Conservation (phyloP, 2,888 invertebrate genomes). For the Eilema depressum region DNA sequence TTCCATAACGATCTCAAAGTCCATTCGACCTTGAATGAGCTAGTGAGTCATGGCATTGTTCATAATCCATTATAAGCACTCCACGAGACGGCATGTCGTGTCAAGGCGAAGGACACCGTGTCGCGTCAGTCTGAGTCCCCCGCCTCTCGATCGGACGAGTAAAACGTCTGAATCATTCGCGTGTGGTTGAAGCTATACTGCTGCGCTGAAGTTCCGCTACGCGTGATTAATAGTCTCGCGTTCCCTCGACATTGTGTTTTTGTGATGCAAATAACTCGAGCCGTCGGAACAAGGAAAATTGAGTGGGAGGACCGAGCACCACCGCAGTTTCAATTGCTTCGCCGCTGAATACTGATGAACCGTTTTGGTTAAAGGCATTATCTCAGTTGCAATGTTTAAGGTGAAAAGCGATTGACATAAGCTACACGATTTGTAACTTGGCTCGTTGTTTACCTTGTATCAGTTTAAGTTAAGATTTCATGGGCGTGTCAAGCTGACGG, state of each 20-base stretch:
- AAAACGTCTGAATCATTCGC: constrained; percentile 82
- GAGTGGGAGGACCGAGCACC: constrained; percentile 82
- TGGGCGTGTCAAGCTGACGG: constrained; percentile 20
- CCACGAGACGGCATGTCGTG: constrained; percentile 27
- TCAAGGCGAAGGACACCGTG: constrained; percentile 18
- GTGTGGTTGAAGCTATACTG: constrained; percentile 81
- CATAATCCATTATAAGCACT: constrained; percentile 31
- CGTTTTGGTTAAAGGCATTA: constrained; percentile 78
- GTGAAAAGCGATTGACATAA: constrained; percentile 60
- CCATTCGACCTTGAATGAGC: constrained; percentile 28
- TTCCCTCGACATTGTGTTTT: constrained; percentile 86
- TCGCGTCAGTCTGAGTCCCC: constrained; percentile 42
- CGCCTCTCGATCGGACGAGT: constrained; percentile 67
- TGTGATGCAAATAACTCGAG: constrained; percentile 87
- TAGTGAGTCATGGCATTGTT: constrained; percentile 41
- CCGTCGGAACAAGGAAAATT: constrained; percentile 85
- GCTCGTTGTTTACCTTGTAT: constrained; percentile 35
- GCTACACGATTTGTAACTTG: constrained; percentile 55
- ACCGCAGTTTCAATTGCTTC: constrained; percentile 85
- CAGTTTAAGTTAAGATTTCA: constrained; percentile 31
- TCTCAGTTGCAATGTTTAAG: constrained; percentile 71
- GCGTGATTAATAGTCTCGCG: constrained; percentile 84
- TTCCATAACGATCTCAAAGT: constrained; percentile 1
- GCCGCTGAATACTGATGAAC: constrained; percentile 85
- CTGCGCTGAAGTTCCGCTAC: constrained; percentile 77